Evolutionary conservation across 2,797 vertebrate genomes (phyloP).

Genomic region (Rhynchonycteris naso): DNA sequence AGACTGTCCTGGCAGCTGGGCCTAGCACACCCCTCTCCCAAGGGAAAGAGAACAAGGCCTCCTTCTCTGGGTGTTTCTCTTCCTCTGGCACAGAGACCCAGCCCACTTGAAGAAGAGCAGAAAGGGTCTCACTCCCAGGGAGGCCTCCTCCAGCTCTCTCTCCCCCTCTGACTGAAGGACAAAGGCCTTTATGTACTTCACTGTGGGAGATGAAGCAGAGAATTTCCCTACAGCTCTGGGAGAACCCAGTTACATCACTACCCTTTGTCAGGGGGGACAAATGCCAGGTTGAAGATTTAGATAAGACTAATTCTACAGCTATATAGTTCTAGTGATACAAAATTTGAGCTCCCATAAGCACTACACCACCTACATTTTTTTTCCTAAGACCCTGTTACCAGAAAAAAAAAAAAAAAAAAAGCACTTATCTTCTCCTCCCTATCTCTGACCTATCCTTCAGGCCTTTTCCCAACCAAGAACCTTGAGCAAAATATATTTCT

Average conservation of each 20-base stretch:
- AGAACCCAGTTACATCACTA: not conserved
- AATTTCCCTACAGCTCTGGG: not conserved
- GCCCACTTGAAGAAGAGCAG: not conserved
- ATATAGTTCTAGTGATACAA: not conserved
- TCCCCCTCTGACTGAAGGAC: not conserved
- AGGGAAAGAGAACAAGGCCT: not conserved
- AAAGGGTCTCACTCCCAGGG: not conserved
- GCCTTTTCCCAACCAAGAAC: not conserved
- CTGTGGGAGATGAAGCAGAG: not conserved
- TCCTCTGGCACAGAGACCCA: not conserved
- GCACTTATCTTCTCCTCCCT: not conserved
- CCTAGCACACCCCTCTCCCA: not conserved
- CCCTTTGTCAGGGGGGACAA: not conserved
- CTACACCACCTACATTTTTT: not conserved
- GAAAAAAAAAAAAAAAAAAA: not conserved
- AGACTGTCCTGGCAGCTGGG: not conserved
- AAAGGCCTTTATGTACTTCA: not conserved
- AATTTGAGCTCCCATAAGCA: not conserved
- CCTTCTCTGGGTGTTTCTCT: not conserved
- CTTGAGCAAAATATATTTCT: conserved; percentile 42
- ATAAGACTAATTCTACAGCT: not conserved
- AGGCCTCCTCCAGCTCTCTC: not conserved
- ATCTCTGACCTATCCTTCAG: not conserved
- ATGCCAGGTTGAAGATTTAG: not conserved
- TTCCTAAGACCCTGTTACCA: not conserved